Base-by-base conservation (phyloP, 2,888 invertebrate genomes). In the Brachylomia viminalis region DNA sequence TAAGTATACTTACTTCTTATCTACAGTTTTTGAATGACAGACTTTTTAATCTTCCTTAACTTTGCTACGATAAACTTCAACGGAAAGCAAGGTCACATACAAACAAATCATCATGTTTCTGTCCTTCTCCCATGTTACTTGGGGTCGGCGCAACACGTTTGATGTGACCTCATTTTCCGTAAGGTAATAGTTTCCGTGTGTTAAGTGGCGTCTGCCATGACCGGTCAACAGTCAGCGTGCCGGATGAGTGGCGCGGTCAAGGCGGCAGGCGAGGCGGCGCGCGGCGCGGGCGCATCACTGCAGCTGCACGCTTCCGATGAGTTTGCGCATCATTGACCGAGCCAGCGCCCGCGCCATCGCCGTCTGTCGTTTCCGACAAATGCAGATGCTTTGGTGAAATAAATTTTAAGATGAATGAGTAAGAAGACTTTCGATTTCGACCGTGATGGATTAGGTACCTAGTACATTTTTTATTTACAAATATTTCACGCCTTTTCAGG, bases 191-290 rank as follows among this genome's bases (percentile, higher is more conserved):
- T 80, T 80, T 85, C 75, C 73, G 84, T 82, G 77, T 81, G 82
- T 70, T 77, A 82, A 69, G 74, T 83, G 79, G 77, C 78, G 84
- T 86, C 85, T 77, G 83, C 86, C 82, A 77, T 90, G 89, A 86
- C 82, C 83, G 88, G 88, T 87, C 81, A 86, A 78, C 68, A 82
- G 54, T 79, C 79, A 69, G 79, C 79, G 85, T 86, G 82, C 87
- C 89, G 92, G 92, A 85, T 92, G 91, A 92, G 89, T 90, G 91
- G 89, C 87, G 92, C 90, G 93, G 93, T 93, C 94, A 94, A 94
- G 94, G 94, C 87, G 72, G 88, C 83, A 85, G 89, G 85, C 85
- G 89, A 90, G 86, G 88, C 91, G 90, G 87, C 89, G 87, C 84
- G 75, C n/a, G 66, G 70, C 77, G 71, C 76, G 75, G 66, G 72